A percentile compares a stretch with the other conserved stretches of the same genome.
Conservation (phyloP, 1,140 invertebrate species). For the Sitophilus oryzae region DNA sequence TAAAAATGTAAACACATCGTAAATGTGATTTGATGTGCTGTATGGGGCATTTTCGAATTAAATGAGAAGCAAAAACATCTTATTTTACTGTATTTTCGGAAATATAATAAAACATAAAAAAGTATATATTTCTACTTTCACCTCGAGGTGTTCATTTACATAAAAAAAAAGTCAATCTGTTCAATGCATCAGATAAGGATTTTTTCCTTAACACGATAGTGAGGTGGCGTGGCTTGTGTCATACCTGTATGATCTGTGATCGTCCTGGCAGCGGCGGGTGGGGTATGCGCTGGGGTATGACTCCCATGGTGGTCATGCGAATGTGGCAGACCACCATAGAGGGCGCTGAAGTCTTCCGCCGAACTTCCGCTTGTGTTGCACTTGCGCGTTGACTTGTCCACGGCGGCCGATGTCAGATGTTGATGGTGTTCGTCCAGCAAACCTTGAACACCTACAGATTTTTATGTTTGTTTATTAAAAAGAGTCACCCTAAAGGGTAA, state of each 20-base stretch:
- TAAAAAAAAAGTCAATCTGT: no score
- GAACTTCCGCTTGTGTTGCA: slow-evolving; percentile 70
- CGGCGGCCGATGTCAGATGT: slow-evolving; percentile 47
- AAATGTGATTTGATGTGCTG: no score
- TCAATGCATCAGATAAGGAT: no score
- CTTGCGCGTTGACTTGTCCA: slow-evolving; percentile 58
- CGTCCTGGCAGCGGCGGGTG: slow-evolving; percentile 49
- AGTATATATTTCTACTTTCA: no score
- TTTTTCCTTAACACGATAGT: not conserved
- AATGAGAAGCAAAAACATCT: no score
- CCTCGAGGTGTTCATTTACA: no score
- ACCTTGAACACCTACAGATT: slow-evolving; percentile 60
- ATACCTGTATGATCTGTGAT: slow-evolving; percentile 55
- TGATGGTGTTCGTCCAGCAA: slow-evolving; percentile 71
- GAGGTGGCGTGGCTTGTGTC: slow-evolving; percentile 1
- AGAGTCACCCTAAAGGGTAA: no score
- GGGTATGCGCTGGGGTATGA: slow-evolving; percentile 58
- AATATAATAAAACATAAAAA: no score
- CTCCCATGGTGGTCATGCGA: slow-evolving; percentile 45
- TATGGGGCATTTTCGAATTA: no score
- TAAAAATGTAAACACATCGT: no score
- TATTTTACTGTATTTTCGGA: no score
- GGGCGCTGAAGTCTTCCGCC: slow-evolving; percentile 70
- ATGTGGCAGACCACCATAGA: slow-evolving; percentile 58
- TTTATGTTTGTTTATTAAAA: no score